phyloP scores from a whole-genome alignment of 2,113 vertebrate genomes.

The Baryphthengus martii region DNA sequence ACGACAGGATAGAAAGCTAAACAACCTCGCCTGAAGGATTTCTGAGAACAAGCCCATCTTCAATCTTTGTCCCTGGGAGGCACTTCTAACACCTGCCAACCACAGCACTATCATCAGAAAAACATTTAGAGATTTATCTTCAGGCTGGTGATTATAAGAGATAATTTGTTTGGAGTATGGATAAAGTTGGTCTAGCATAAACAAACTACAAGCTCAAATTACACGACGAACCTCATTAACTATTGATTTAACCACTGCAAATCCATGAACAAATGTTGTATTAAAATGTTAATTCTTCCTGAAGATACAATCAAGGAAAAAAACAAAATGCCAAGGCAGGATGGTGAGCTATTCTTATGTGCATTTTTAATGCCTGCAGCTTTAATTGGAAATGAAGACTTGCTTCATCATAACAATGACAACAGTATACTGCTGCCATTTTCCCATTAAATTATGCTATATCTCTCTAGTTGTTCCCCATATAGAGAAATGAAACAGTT shows the following conservation, averaged over 20 bases:
- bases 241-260: slow-evolving; percentile 83
- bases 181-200: slow-evolving; percentile 99
- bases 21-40: slow-evolving; percentile 86
- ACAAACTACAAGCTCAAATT: slow-evolving; percentile 98
- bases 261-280: slow-evolving; percentile 60
- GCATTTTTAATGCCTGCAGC: background rate
- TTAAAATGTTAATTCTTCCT: slow-evolving; percentile 47
- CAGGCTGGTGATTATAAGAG: slow-evolving; percentile 98
- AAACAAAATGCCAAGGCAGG: background rate
- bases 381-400: background rate
- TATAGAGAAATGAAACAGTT: background rate
- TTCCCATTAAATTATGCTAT: background rate
- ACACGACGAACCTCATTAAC: slow-evolving; percentile 92
- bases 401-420: background rate
- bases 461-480: background rate
- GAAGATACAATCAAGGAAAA: background rate
- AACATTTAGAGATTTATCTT: slow-evolving; percentile 98
- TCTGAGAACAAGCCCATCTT: slow-evolving; percentile 84
- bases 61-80: slow-evolving; percentile 99
- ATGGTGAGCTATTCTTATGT: background rate
- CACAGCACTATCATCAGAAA: slow-evolving; percentile 98
- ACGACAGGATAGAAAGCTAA: slow-evolving; percentile 79
- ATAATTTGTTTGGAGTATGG: slow-evolving; percentile 99
- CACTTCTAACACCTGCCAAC: slow-evolving; percentile 99
- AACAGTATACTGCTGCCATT: background rate